Base-by-base conservation (phyloP, 2,888 invertebrate species). In the Volucella inflata region DNA sequence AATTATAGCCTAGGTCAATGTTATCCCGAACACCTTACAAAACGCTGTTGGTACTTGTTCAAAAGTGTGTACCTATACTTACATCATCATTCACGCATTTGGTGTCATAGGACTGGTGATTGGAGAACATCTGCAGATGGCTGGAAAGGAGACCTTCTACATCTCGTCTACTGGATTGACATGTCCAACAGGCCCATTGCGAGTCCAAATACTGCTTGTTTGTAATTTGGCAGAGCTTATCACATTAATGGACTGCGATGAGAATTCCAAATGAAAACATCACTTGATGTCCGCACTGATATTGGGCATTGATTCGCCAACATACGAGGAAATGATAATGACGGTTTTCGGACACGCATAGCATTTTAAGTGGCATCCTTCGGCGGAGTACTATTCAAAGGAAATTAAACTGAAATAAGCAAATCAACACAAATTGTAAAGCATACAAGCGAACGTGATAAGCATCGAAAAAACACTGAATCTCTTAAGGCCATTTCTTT, bases 1-100 rank as follows among this genome's bases (percentile, higher is more conserved):
- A 64, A 42, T 74, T 64, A 67, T 64, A 79, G 64, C 57, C 55
- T 62, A 57, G 64, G 79, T 59, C 83, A 74, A 79, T 42, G 67
- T 74, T 70, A 79, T 79, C 62, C 62, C 57, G 59, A 72, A 42
- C 62, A 57, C 48, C 51, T 42, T 42, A 10, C 11, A 68, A 42
- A 46, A 60, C 44, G 10, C 30, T 30, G 1, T 6, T 30, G 6
- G 30, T 30, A 6, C 21, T 21, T 21, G 14, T 46, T 64, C 57
- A 14, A 57, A 59, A 46, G 65, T 50, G 53, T 62, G 36, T 62
- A 36, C 53, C n/a, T 36, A 50, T 57, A 53, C 42, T 17, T 14
- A 55, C 16, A 38, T 59, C 30, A 62, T 60, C 40, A 14, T 57
- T 46, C 60, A 46, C 62, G 36, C 42, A 65, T 14, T 65, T 51